Evolutionary conservation across 2,888 invertebrate genomes (phyloP), one percentile per base, ranked within the genome.

Genomic region (Liopterus haemorrhoidalis): DNA sequence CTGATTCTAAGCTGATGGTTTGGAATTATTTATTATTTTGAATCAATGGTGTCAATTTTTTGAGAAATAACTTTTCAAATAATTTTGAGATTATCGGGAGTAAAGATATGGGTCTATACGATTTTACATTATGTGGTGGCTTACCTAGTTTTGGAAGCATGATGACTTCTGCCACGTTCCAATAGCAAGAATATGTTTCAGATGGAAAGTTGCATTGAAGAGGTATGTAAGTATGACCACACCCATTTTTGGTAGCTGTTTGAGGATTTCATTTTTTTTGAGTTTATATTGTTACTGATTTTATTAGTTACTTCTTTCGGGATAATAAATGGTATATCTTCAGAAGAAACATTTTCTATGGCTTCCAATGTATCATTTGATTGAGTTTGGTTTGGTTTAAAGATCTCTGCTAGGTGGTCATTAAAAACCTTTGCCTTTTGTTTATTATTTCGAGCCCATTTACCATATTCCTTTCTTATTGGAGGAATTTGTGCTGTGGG

Each of bases 401-500:
- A 56, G 2, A 52, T 48, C 1, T 46, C 21, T 6, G 42, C 25
- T 8, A 55, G 30, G 33, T 54, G 48, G 6, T 44, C 14, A 5
- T 52, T 51, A 37, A 56, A 55, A 2, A 46, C 16, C 3, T 50
- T 35, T 5, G 54, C 52, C 41, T 56, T 57, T 37, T 55, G 48
- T 3, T 31, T n/a, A 20, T 50, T 44, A 4, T 41, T 47, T 46
- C 36, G 38, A 14, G 51, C 49, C 55, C 50, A 56, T 9, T 9
- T 43, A 5, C 46, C 47, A 20, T 52, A 40, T 9, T 15, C 21
- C 5, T 31, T 39, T 20, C 40, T 44, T 1, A 57, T 49, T 1
- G 54, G 51, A 8, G 52, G 46, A 16, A 39, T 48, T 25, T 40
- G 16, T 21, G 19, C 18, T 21, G 38, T 25, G 32, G 40, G 39